A percentile compares a stretch with the other conserved stretches of the same genome.
These are phyloP conservation scores for Drosophila leonis DNA, from an alignment of 2,888 invertebrate genomes.

Conservation along the genomic window DNA sequence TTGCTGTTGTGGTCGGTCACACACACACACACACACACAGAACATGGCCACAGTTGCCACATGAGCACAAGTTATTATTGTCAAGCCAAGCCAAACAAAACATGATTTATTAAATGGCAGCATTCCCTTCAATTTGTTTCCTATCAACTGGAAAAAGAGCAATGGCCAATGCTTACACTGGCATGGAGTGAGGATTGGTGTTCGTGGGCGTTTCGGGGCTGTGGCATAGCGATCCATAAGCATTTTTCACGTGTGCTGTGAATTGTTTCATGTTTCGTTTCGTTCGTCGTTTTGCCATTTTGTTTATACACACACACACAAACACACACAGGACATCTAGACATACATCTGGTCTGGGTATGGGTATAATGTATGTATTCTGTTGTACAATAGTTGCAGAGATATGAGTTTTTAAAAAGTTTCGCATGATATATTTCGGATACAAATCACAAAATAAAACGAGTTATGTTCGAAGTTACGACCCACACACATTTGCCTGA, in stretches of 20 bases:
- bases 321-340: background rate
- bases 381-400: conserved; percentile 50
- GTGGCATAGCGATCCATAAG: conserved; percentile 31
- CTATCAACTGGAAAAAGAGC: conserved; percentile 80
- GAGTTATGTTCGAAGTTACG: conserved; percentile 47
- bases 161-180: conserved; percentile 48
- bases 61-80: conserved; percentile 79
- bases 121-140: conserved; percentile 81
- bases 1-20: conserved; percentile 37
- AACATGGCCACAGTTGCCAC: conserved; percentile 74
- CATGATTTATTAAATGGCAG: conserved; percentile 80
- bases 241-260: conserved; percentile 63
- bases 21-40: conserved; percentile 12
- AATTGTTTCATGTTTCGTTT: conserved; percentile 55
- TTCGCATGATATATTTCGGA: conserved; percentile 54
- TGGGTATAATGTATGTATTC: conserved; percentile 38
- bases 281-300: conserved; percentile 21
- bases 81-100: conserved; percentile 79
- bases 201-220: background rate
- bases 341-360: conserved; percentile 8
- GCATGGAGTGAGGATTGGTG: background rate
- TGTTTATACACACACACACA: conserved; percentile 3
- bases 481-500: conserved; percentile 11
- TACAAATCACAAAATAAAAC: conserved; percentile 60
- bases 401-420: conserved; percentile 71